phyloP scores from a whole-genome alignment of 2,113 vertebrate species.

The Oxyruncus cristatus region DNA sequence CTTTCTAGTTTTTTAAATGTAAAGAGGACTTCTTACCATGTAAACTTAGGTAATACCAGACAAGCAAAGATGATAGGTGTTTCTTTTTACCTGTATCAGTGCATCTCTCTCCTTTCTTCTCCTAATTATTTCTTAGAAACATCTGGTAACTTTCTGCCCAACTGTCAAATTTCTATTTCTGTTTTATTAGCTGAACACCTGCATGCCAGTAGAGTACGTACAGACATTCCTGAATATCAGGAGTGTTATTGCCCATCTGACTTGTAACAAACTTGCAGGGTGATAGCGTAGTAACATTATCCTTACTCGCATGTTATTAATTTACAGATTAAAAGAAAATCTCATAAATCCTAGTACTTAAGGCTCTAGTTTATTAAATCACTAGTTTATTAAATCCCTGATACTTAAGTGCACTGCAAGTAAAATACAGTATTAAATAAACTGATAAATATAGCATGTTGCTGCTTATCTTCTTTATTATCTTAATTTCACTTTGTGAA shows the following conservation, averaged over 20 bases:
- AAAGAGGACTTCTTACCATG: not conserved
- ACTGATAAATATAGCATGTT: not conserved
- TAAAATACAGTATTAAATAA: not conserved
- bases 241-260: not conserved
- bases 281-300: not conserved
- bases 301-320: not conserved
- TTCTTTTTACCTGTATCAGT: not conserved
- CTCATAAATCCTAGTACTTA: not conserved
- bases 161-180: conserved; percentile 32
- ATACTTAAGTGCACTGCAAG: not conserved
- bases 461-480: not conserved
- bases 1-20: not conserved
- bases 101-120: not conserved
- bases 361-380: not conserved
- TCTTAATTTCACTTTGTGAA: not conserved
- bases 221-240: conserved; percentile 6
- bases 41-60: not conserved
- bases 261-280: not conserved
- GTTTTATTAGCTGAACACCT: conserved; percentile 48
- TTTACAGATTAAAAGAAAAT: not conserved
- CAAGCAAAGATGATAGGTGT: not conserved
- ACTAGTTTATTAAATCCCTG: not conserved
- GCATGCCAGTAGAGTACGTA: conserved; percentile 35
- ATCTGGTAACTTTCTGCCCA: conserved; percentile 26
- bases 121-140: not conserved